Evolutionary conservation across 2,113 vertebrate species (phyloP).

Genomic region (chimpanzee (Pan troglodytes)): DNA sequence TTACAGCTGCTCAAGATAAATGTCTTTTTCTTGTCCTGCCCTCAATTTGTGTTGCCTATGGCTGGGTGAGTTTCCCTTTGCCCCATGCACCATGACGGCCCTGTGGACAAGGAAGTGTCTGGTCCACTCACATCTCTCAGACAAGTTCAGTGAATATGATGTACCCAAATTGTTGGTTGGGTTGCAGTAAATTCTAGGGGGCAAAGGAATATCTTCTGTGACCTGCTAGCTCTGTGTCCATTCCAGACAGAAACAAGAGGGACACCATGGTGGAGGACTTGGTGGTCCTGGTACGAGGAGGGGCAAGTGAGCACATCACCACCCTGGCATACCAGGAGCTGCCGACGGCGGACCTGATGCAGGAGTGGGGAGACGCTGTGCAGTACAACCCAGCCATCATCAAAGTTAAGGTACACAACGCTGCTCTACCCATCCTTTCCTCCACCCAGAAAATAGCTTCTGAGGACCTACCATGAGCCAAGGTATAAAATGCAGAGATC

Average conservation of each 20-base stretch:
- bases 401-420: slow-evolving; percentile 82
- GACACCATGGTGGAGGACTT: slow-evolving; percentile 88
- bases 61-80: neutral
- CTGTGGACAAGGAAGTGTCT: accelerated
- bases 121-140: neutral
- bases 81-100: neutral
- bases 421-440: too few relatives aligned
- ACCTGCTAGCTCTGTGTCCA: neutral
- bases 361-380: slow-evolving; percentile 92
- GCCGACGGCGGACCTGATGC: slow-evolving; percentile 89
- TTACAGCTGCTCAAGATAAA: neutral
- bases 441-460: neutral
- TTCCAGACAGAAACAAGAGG: slow-evolving; percentile 55
- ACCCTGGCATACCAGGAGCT: slow-evolving; percentile 86
- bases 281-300: slow-evolving; percentile 86
- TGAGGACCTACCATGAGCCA: neutral
- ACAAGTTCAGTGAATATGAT: neutral
- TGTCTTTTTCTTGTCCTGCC: neutral
- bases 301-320: slow-evolving; percentile 88
- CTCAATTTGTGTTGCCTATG: neutral
- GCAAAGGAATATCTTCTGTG: neutral
- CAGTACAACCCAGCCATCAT: slow-evolving; percentile 93
- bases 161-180: neutral
- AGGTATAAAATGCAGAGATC: neutral
- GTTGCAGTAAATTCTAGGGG: neutral